Base-by-base conservation (phyloP, 1,140 invertebrate genomes). In the Episyrphus balteatus region DNA sequence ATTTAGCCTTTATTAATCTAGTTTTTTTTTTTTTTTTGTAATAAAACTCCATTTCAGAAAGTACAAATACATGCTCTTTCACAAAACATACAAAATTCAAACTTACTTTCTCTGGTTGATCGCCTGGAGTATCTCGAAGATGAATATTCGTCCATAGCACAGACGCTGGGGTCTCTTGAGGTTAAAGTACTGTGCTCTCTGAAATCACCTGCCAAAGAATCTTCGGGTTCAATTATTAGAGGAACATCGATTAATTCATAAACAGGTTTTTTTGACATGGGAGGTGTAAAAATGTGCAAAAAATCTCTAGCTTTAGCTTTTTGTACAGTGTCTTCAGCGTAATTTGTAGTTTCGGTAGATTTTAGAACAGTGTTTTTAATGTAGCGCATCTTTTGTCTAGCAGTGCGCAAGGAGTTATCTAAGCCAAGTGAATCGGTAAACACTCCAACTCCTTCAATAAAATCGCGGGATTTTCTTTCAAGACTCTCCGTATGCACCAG, bases 281-380 rank as follows among this genome's bases (percentile, higher is more conserved):
- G 62, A 21, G 66, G 66, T 19, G 55, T 66, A 51, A 65, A 65
- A 37, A 68, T 68, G 48, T 66, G 65, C 42, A 60, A 21, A 48
- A 68, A 68, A 49, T 68, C 64, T 48, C 65, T 59, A 33, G 61
- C 56, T 48, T 63, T 60, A 7, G 65, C 66, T 50, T 68, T 68
- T 43, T 66, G 51, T 18, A 68, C 66, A 17, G 66, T 68, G 50
- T 68, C 66, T 57, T 65, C 59, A 14, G 66, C 63, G 45, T 65
- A 68, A 37, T 68, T 68, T 32, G 63, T 66, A 7, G 63, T 55
- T 47, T 68, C 66, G 45, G 51, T 55, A 1, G 65, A 65, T 53
- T 65, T 66, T 17, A 66, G 48, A 17, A 68, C 58, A 21, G 66
- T 60, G 42, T 48, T 63, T 47, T 68, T 68, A 49, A 68, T 61